These are phyloP conservation scores for Tiliacea citrago DNA, from an alignment of 2,888 invertebrate genomes.

Conservation along the genomic window DNA sequence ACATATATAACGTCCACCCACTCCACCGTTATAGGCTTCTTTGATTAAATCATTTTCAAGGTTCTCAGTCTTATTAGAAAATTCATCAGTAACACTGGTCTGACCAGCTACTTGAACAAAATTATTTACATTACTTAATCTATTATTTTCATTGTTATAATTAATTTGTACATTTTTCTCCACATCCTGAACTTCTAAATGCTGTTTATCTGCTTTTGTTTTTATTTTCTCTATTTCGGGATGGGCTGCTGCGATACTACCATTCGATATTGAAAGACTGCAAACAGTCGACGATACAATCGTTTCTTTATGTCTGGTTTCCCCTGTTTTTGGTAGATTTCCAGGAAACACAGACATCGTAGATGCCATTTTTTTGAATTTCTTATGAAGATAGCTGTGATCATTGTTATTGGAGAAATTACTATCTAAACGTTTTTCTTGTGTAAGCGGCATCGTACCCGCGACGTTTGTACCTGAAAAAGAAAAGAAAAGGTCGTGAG, in stretches of 20 bases:
- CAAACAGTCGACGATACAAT: conserved; percentile 78
- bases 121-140: conserved; percentile 88
- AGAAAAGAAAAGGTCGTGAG: conserved; percentile 19
- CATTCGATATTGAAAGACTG: conserved; percentile 83
- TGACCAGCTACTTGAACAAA: conserved; percentile 88
- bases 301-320: conserved; percentile 80
- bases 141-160: conserved; percentile 86
- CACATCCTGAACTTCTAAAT: conserved; percentile 73
- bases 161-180: conserved; percentile 90
- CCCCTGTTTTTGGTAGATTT: conserved; percentile 79
- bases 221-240: conserved; percentile 88
- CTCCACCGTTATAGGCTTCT: conserved; percentile 85
- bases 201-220: conserved; percentile 76
- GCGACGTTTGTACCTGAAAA: conserved; percentile 86
- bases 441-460: conserved; percentile 88
- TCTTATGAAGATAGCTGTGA: conserved; percentile 96
- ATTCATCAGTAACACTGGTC: conserved; percentile 89
- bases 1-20: conserved; percentile 94
- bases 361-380: conserved; percentile 97
- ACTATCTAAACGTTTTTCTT: conserved; percentile 88
- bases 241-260: conserved; percentile 87
- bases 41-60: conserved; percentile 89
- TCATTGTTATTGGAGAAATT: conserved; percentile 91
- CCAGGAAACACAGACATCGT: conserved; percentile 84
- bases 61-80: conserved; percentile 90